Base-by-base conservation (phyloP, 2,797 vertebrate species). In the Sebastes minor region DNA sequence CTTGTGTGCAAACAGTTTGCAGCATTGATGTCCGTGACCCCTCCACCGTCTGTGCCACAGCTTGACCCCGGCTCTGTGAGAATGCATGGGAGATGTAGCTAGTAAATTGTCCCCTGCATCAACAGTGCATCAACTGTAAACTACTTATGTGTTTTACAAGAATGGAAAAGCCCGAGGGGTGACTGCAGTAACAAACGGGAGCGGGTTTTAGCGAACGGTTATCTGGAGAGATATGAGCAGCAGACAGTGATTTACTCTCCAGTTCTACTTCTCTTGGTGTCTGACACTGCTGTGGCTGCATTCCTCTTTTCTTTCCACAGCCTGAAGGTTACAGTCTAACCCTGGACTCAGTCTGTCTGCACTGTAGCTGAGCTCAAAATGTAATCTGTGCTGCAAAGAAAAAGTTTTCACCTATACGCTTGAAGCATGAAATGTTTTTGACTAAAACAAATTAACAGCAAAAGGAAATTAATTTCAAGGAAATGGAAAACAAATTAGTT, bases 241-340 rank as follows among this genome's bases (percentile, higher is more conserved):
- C 64, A 71, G 81, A 75, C 66, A 3, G 64, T 60, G 84, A 80
- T 86, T 83, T 73, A 80, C 38, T 60, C 53, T 69, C 27, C 72
- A 55, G 72, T 73, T 66, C 71, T 67, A 74, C 42, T 49, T 59
- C 49, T 70, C 49, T 78, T 67, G n/a, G 27, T 61, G 23, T 69
- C 46, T 22, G 33, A 4, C 62, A 16, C 62, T 16, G 62, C 28
- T n/a, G 18, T 1, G 28, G 59, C 28, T 56, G 52, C 76, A 66
- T 25, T 66, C 20, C 49, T 69, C 13, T 23, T 52, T 22, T 69
- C 38, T 63, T 53, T 46, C 49, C 6, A 14, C 33, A 57, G 78
- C 81, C 84, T 67, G 63, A 49, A 77, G 80, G 72, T 76, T 64
- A 63, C 42, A 35, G 78, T 77, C 81, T 76, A 10, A 80, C 53